A percentile compares a stretch with the other conserved stretches of the same genome.
These are phyloP conservation scores for Danio albolineatus DNA, from an alignment of 2,797 vertebrate species.

Conservation along the genomic window DNA sequence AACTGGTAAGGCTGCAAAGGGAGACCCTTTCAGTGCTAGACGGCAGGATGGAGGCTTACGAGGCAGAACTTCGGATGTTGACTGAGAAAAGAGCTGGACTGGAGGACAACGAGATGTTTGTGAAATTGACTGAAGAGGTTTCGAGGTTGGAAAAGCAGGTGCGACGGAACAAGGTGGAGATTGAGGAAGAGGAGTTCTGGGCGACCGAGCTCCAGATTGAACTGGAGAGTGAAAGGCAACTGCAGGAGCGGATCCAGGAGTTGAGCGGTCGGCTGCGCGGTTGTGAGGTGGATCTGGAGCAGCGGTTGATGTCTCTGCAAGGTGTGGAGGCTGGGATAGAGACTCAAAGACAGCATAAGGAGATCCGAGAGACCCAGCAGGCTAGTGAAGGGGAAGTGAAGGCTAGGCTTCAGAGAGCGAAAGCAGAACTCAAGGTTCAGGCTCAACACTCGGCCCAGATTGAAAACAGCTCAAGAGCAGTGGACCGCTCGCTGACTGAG, in stretches of 20 bases:
- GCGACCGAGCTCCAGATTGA: constrained; percentile 97
- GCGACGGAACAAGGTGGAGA: constrained; percentile 92
- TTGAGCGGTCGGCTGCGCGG: constrained; percentile 84
- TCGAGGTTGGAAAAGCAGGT: constrained; percentile 90
- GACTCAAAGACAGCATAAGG: constrained; percentile 88
- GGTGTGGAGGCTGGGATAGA: constrained; percentile 88
- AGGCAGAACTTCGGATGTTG: constrained; percentile 86
- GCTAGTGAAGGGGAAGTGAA: constrained; percentile 92
- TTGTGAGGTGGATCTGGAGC: constrained; percentile 87
- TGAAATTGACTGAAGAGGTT: constrained; percentile 87
- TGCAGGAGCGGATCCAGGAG: constrained; percentile 93
- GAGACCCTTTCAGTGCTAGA: constrained; percentile 90
- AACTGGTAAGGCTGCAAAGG: constrained; percentile 88
- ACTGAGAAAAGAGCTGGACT: constrained; percentile 75
- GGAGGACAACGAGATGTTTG: constrained; percentile 65
- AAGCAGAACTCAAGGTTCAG: constrained; percentile 89
- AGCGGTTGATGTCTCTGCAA: constrained; percentile 83
- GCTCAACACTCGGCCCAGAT: constrained; percentile 90
- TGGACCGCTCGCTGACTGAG: constrained; percentile 92
- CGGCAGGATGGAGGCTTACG: constrained; percentile 86
- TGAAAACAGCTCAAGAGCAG: constrained; percentile 92
- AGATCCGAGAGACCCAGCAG: constrained; percentile 89
- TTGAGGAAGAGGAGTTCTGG: constrained; percentile 98
- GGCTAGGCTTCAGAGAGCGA: constrained; percentile 88
- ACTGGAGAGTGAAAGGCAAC: constrained; percentile 93